phyloP scores from a whole-genome alignment of 2,113 vertebrate genomes.

The Rutilus rutilus region DNA sequence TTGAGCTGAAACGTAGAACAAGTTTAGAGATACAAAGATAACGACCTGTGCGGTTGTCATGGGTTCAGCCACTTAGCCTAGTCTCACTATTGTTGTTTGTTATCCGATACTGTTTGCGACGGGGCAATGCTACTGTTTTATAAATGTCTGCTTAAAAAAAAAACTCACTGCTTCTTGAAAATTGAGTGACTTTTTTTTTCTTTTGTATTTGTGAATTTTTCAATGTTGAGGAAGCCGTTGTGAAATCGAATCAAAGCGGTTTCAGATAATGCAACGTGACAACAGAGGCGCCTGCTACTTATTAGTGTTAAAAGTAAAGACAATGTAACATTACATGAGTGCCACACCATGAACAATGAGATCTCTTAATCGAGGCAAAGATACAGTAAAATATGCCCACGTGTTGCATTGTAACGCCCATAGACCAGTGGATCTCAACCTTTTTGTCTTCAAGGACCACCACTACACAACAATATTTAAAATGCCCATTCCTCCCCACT shows the following conservation, averaged over 20 bases:
- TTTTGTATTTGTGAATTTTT: conserved; percentile 6
- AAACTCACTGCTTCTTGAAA: neutral
- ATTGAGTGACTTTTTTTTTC: neutral
- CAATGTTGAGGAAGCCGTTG: neutral
- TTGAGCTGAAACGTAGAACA: no score
- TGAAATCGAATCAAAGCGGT: neutral
- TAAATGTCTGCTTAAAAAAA: neutral
- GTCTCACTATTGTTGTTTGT: neutral
- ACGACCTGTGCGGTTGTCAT: neutral
- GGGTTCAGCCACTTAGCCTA: neutral
- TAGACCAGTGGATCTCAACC: no score
- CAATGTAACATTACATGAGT: neutral
- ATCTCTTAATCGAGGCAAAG: neutral
- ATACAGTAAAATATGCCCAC: neutral
- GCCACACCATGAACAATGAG: conserved; percentile 1
- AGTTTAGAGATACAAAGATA: no score
- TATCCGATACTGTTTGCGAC: neutral
- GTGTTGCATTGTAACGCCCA: neutral
- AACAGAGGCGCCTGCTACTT: neutral
- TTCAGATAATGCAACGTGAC: conserved; percentile 2
- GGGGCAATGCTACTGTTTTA: neutral
- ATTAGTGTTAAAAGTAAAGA: neutral
- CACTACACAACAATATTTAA: no score
- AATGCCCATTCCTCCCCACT: no score
- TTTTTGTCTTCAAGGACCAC: no score